Base-by-base conservation (phyloP, 2,797 vertebrate genomes). In the Coendou prehensilis region DNA sequence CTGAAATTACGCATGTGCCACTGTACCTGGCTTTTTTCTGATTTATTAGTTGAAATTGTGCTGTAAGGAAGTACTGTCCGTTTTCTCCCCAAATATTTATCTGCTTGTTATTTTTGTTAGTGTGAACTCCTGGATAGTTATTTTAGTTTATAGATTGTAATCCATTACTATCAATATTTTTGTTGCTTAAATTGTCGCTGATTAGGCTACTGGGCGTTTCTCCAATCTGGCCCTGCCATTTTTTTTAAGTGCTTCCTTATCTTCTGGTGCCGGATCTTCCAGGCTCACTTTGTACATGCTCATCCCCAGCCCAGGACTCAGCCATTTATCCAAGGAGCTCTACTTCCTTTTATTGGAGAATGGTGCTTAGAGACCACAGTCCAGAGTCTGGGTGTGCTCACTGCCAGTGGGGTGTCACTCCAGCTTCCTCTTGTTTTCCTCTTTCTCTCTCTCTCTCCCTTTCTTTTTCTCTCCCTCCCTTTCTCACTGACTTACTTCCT, bases 301-400 rank as follows among this genome's bases (percentile, higher is more conserved):
- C 18, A 30, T 37, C 18, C 67, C 67, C 33, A 63, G 28, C 6
- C 26, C 45, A 75, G 84, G 50, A 69, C 30, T 30, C 17, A 59
- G 22, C 13, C 30, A 22, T 28, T 67, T 92, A 33, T 89, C 63
- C 63, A n/a, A 59, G 69, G 45, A 50, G 4, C 11, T 45, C 56
- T 82, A 5, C 5, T 9, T 89, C 45, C 17, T 85, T 92, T 85
- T 54, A 17, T 20, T 79, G 71, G 64, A 93, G n/a, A 89, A 63
- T 10, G 78, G 85, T 90, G 56, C 56, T 75, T 91, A 89, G 97
- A 94, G 88, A 84, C 82, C 93, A 94, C 79, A 23, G 54, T 37
- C 23, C 79, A 37, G 22, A 7, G 22, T 33, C 75, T 41, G 6
- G 30, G 50, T 18, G 81, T 86, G 95, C 86, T 79, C 81, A 56